A percentile compares a stretch with the other conserved stretches of the same genome.
These are phyloP conservation scores for Fratercula arctica DNA, from an alignment of 2,797 vertebrate species.

Conservation along the genomic window DNA sequence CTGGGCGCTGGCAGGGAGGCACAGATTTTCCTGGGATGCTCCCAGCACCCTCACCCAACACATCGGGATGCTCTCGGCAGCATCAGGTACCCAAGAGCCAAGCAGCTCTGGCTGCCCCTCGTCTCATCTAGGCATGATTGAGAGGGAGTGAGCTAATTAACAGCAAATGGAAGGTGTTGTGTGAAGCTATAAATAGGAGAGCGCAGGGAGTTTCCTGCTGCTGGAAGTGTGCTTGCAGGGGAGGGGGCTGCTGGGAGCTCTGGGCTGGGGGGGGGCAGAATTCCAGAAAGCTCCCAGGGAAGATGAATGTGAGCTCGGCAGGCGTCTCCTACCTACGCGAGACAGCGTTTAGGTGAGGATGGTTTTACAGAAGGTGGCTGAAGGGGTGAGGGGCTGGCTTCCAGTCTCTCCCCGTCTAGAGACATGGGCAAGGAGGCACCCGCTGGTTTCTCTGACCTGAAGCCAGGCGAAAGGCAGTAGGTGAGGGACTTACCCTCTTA, in stretches of 20 bases:
- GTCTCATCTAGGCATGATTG: neutral
- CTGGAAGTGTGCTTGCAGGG: neutral
- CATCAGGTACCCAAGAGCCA: neutral
- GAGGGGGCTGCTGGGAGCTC: neutral
- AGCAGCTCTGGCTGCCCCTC: neutral
- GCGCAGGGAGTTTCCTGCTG: neutral
- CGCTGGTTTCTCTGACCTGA: neutral
- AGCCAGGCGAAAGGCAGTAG: neutral
- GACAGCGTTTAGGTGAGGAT: neutral
- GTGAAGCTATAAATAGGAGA: conserved; percentile 11
- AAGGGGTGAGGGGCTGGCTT: neutral
- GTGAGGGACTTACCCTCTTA: neutral
- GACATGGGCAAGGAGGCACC: neutral
- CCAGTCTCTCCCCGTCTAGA: neutral
- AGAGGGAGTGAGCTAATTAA: neutral
- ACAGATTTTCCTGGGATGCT: neutral
- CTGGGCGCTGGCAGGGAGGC: neutral
- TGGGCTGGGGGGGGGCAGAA: neutral
- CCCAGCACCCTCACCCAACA: neutral
- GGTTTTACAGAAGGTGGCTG: neutral
- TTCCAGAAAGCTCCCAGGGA: neutral
- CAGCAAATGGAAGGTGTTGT: neutral
- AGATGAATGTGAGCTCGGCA: neutral
- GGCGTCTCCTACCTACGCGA: neutral
- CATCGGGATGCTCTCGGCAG: neutral